These are phyloP conservation scores for Pegea sp. DNA, from an alignment of 23 tunicate genomes.

Conservation along the genomic window DNA sequence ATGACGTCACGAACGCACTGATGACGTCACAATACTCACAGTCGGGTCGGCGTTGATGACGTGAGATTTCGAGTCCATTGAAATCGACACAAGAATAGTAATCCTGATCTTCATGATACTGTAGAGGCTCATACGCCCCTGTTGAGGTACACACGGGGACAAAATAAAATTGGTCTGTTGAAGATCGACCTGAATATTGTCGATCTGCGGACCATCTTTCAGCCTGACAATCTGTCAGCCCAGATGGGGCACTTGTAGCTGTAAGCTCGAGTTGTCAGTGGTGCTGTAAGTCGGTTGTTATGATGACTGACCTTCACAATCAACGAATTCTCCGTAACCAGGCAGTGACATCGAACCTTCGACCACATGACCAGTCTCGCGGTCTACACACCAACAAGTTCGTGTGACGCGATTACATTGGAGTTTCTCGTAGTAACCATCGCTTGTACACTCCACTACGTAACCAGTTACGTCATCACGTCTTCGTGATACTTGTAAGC, in stretches of 20 bases:
- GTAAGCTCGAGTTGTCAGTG: no score
- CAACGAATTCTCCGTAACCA: constrained; percentile 15
- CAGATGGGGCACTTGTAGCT: constrained; percentile 5
- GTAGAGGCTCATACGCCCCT: constrained; percentile 90
- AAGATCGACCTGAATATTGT: constrained; percentile 4
- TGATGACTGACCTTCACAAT: constrained; percentile 23
- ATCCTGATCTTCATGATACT: constrained; percentile 22
- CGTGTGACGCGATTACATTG: constrained; percentile 34
- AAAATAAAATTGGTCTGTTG: constrained; percentile 7
- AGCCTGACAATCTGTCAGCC: constrained; percentile 40
- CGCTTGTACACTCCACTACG: constrained; percentile 14
- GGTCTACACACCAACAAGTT: constrained; percentile 67
- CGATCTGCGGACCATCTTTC: constrained; percentile 10
- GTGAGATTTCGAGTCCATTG: constrained; percentile 40
- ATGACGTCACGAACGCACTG: not conserved
- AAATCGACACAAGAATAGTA: constrained; percentile 61
- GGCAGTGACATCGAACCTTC: constrained; percentile 20
- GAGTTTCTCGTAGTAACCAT: constrained; percentile 29
- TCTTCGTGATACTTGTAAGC: no score
- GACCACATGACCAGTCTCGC: constrained; percentile 18
- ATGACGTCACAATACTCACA: constrained; percentile 18
- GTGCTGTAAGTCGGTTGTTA: no score
- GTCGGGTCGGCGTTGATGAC: constrained; percentile 20
- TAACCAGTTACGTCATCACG: no score
- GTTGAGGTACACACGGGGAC: constrained; percentile 52